phyloP scores from a whole-genome alignment of 2,113 vertebrate species.

The Alligator mississippiensis region DNA sequence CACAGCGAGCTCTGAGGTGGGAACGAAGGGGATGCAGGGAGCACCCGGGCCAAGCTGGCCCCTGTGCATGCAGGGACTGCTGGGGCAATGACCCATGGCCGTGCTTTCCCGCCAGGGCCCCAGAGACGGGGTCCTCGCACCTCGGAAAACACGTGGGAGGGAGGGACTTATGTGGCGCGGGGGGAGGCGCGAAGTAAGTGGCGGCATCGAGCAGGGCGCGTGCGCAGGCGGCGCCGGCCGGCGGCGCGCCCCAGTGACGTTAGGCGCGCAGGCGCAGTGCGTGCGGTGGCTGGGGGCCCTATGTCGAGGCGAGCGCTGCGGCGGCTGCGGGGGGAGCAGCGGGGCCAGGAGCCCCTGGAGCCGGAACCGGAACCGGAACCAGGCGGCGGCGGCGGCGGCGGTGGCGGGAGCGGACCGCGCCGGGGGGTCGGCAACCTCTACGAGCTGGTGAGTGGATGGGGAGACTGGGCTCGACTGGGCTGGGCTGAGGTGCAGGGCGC shows the following conservation, averaged over 20 bases:
- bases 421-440: constrained; percentile 83
- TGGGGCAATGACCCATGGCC: no score
- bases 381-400: not conserved
- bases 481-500: not conserved
- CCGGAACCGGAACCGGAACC: constrained; percentile 52
- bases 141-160: no score
- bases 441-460: constrained; percentile 76
- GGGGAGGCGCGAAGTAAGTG: not conserved
- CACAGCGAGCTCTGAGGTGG: not conserved
- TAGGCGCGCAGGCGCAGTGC: not conserved
- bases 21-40: not conserved
- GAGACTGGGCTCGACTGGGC: not conserved
- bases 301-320: constrained; percentile 93
- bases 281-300: constrained; percentile 40
- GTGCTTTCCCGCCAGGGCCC: no score
- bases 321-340: constrained; percentile 89
- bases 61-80: no score
- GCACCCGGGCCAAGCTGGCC: no score
- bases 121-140: no score
- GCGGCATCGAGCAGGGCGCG: not conserved
- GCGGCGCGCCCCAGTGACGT: not conserved
- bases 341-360: constrained; percentile 88
- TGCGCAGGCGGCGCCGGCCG: constrained; percentile 26
- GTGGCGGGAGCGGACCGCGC: constrained; percentile 24
- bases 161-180: accelerated